Evolutionary conservation across 2,113 vertebrate species (phyloP), one percentile per base, ranked within the genome.

Genomic region (Antigone vipio): DNA sequence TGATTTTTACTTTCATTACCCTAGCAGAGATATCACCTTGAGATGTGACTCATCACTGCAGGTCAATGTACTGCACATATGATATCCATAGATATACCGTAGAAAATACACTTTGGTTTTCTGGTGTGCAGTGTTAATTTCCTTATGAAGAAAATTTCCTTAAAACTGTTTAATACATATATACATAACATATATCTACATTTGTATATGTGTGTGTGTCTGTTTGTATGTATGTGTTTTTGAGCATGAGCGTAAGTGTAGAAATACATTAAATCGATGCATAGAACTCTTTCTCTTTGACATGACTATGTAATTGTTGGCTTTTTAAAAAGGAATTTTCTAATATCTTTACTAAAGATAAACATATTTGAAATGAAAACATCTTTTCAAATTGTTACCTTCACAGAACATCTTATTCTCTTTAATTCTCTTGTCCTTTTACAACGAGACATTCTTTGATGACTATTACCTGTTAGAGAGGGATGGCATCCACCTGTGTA

Each of bases 181-280:
- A 53, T 80, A 30, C 2, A 6, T 29, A 24, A 24, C 5, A 21
- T 34, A 14, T 15, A 32, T 29, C 7, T 58, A 40, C 19, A 30
- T 16, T 5, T 18, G 24, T 42, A 10, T 40, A 12, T 16, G 9
- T 16, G 27, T 44, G 21, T 44, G 10, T 34, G 5, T 50, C 9
- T 8, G 21, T 29, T 30, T 44, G 45, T 35, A 8, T 42, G 9
- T 34, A 23, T 42, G 19, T 56, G 50, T 0, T 38, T 75, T 67
- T 45, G 12, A 45, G 15, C 0, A 0, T 45, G 12, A 45, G 15
- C 0, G 0, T 60, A 11, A 35, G 3, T 12, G 11, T 21, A 47
- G 23, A 68, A 90, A 79, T 32, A 92, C 0, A 3, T 55, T 2
- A 53, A 78, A 68, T 5, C 0, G 0, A 75, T 34, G 56, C 5